Evolutionary conservation across 1,140 invertebrate genomes (phyloP).

Genomic region (Drosophila sproati): DNA sequence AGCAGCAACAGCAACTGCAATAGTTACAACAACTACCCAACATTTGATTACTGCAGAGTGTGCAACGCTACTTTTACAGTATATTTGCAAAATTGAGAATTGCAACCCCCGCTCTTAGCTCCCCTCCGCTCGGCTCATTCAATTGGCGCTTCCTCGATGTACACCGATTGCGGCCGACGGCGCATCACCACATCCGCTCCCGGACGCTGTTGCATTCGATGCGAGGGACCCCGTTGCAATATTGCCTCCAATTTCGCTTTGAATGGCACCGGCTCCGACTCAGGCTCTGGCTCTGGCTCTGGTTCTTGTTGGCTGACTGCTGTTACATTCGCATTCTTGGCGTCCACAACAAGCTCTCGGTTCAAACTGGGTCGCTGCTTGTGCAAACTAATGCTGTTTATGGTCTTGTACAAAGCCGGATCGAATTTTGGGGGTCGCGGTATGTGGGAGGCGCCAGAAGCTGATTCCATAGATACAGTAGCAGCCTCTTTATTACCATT

Average conservation of each 20-base stretch:
- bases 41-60: conserved; percentile 43
- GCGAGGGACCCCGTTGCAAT: conserved; percentile 78
- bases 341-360: conserved; percentile 60
- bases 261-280: conserved; percentile 63
- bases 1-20: conserved; percentile 36
- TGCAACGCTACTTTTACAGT: conserved; percentile 25
- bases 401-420: conserved; percentile 81
- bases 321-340: conserved; percentile 53
- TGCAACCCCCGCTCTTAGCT: conserved; percentile 39
- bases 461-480: not conserved
- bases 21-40: conserved; percentile 32
- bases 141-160: conserved; percentile 49
- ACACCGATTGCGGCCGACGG: conserved; percentile 65
- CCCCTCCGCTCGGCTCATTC: conserved; percentile 39
- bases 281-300: conserved; percentile 23
- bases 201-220: conserved; percentile 73
- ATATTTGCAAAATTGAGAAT: conserved; percentile 49
- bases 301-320: conserved; percentile 15
- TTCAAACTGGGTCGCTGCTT: conserved; percentile 79
- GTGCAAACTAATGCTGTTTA: conserved; percentile 73
- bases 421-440: conserved; percentile 83
- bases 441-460: conserved; percentile 39
- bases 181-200: conserved; percentile 52
- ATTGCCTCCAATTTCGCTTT: conserved; percentile 82
- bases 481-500: conserved; percentile 32